Conservation (phyloP, 1,140 invertebrate genomes). For the Saccostrea cuccullata region DNA sequence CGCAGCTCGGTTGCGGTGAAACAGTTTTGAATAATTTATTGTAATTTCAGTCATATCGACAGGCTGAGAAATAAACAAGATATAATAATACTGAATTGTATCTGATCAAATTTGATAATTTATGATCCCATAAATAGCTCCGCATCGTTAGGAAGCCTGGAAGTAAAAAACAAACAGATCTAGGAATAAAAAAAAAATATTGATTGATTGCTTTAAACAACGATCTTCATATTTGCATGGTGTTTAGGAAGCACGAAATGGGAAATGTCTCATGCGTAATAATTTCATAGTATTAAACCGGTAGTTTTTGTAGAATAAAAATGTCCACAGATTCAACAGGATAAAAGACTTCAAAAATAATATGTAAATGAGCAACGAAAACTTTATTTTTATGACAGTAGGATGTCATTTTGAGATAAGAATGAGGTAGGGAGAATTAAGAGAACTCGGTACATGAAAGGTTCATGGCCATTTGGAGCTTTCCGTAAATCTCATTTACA, state of each 20-base stretch:
- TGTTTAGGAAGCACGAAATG: background rate
- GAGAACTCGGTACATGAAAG: background rate
- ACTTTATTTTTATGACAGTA: background rate
- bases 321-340: background rate
- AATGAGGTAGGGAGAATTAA: background rate
- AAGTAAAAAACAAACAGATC: background rate
- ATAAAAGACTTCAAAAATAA: background rate
- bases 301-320: background rate
- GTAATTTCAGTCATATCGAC: background rate
- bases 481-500: conserved; percentile 31
- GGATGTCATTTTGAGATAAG: background rate
- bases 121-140: background rate
- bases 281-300: background rate
- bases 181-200: background rate
- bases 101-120: conserved; percentile 21
- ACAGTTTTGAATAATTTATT: conserved; percentile 16
- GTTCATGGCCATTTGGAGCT: background rate
- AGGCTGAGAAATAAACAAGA: conserved; percentile 16
- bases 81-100: background rate
- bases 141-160: background rate
- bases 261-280: background rate
- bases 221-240: background rate
- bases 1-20: conserved; percentile 1
- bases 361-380: background rate
- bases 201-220: background rate